phyloP scores from a whole-genome alignment of 2,888 invertebrate genomes.

The Allolobophora icterica region DNA sequence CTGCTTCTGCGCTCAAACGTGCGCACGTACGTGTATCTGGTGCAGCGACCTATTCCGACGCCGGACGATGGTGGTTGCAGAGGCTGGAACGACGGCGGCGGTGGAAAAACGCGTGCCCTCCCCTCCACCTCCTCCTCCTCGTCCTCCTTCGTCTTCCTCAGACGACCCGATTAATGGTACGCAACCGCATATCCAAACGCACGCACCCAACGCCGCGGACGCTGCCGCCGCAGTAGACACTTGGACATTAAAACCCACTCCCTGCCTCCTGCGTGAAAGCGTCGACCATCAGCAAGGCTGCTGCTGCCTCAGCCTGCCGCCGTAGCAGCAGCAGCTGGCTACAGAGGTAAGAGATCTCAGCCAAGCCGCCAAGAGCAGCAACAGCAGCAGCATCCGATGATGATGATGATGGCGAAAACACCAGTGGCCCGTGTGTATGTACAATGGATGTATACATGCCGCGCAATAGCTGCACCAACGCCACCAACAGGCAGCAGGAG shows the following conservation, averaged over 20 bases:
- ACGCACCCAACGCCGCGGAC: background rate
- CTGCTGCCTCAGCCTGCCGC: background rate
- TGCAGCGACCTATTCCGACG: background rate
- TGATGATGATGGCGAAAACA: too few relatives aligned
- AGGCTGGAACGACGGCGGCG: background rate
- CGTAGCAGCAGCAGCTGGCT: background rate
- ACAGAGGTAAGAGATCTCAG: background rate
- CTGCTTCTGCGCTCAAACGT: background rate
- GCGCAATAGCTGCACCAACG: background rate
- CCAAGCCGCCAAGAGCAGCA: background rate
- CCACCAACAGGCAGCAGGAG: background rate
- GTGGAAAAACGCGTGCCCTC: background rate
- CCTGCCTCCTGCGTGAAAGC: background rate
- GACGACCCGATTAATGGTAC: conserved; percentile 11
- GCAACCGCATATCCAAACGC: background rate
- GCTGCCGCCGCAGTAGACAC: background rate
- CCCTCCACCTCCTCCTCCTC: background rate
- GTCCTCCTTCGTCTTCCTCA: background rate
- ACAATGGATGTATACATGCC: background rate
- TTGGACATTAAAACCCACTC: background rate
- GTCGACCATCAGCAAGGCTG: background rate
- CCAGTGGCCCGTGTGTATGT: background rate
- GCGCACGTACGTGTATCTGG: background rate
- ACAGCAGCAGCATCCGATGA: too few relatives aligned
- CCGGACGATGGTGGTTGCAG: background rate